phyloP scores from a whole-genome alignment of 2,888 invertebrate genomes.

The Hofmannophila pseudospretella region DNA sequence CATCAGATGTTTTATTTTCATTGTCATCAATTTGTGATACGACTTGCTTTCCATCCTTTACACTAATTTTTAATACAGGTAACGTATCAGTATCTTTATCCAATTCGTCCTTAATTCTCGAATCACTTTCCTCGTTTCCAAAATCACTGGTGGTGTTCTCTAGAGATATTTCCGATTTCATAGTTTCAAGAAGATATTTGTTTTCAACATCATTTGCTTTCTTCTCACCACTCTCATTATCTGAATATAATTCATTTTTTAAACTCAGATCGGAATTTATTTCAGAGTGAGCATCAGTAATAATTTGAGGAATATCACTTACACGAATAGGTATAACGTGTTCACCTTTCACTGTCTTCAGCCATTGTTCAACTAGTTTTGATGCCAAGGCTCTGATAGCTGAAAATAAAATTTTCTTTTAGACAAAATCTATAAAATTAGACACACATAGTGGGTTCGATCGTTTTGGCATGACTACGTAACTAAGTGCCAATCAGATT shows the following conservation, averaged over 20 bases:
- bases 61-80: constrained; percentile 79
- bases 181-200: neutral
- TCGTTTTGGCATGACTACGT: no score
- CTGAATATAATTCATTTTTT: constrained; percentile 18
- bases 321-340: constrained; percentile 64
- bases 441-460: no score
- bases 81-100: constrained; percentile 49
- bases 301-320: constrained; percentile 56
- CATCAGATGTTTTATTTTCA: constrained; percentile 46
- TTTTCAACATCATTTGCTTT: constrained; percentile 1
- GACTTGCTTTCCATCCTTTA: constrained; percentile 85
- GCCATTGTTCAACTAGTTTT: constrained; percentile 92
- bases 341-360: constrained; percentile 91
- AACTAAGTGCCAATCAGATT: no score
- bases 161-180: constrained; percentile 8
- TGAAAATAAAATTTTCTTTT: constrained; percentile 72
- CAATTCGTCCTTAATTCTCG: constrained; percentile 27
- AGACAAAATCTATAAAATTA: no score
- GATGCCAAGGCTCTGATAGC: constrained; percentile 87
- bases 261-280: constrained; percentile 21
- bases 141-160: constrained; percentile 8
- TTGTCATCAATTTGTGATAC: constrained; percentile 77
- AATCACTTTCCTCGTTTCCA: constrained; percentile 13
- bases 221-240: constrained; percentile 3
- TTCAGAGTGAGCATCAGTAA: constrained; percentile 43